Conservation (phyloP, 2,797 vertebrate species). For the Leuciscus waleckii region DNA sequence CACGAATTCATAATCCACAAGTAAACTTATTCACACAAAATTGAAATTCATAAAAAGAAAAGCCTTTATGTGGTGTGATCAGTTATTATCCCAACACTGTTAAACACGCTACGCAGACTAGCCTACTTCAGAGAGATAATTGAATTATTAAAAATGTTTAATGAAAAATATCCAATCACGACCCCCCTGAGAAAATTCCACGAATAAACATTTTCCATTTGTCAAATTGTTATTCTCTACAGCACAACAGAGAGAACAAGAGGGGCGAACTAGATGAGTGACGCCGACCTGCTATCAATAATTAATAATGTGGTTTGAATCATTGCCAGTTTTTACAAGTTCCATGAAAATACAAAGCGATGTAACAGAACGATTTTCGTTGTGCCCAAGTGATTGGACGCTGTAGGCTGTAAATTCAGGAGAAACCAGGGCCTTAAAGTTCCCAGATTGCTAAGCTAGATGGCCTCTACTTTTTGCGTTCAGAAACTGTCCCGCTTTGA, state of each 20-base stretch:
- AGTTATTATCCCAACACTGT: conserved; percentile 61
- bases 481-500: conserved; percentile 62
- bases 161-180: conserved; percentile 83
- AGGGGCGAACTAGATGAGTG: conserved; percentile 52
- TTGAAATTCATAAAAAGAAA: background rate
- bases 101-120: conserved; percentile 77
- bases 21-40: background rate
- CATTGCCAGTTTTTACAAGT: conserved; percentile 58
- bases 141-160: conserved; percentile 86
- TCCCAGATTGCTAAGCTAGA: conserved; percentile 53
- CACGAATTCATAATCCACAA: background rate
- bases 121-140: conserved; percentile 69
- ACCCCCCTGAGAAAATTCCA: conserved; percentile 82
- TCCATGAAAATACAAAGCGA: conserved; percentile 49
- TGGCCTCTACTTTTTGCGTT: conserved; percentile 38
- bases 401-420: conserved; percentile 42
- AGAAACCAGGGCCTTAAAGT: conserved; percentile 59
- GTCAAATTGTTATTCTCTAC: conserved; percentile 75
- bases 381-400: conserved; percentile 34
- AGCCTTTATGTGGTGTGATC: background rate
- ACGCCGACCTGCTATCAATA: conserved; percentile 78
- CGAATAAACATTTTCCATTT: conserved; percentile 77
- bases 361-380: conserved; percentile 44
- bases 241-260: conserved; percentile 55
- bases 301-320: conserved; percentile 80